Conservation (phyloP, 2,113 vertebrate genomes). For the Nothobranchius kuhntae region DNA sequence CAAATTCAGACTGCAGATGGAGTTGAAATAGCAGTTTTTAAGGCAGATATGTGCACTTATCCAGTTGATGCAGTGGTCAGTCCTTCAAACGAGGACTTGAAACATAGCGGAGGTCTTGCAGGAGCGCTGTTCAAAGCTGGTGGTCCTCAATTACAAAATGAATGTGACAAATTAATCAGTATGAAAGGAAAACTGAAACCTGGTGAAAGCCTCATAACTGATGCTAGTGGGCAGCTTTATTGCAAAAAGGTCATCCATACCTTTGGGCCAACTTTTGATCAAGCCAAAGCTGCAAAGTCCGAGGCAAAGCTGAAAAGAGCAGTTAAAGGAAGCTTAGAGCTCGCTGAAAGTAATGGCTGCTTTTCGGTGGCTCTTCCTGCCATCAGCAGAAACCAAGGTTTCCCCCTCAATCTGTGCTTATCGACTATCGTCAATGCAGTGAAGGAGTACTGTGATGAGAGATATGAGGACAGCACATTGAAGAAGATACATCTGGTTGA, state of each 20-base stretch:
- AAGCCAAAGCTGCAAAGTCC: not conserved
- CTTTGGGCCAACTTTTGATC: constrained; percentile 77
- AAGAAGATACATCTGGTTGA: constrained; percentile 83
- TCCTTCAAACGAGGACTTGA: constrained; percentile 70
- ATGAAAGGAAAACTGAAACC: constrained; percentile 23
- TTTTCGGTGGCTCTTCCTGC: constrained; percentile 85
- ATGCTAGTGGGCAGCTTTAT: constrained; percentile 75
- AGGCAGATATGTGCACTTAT: constrained; percentile 77
- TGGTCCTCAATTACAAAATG: constrained; percentile 78
- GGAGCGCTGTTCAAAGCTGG: constrained; percentile 74
- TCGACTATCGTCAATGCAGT: constrained; percentile 76
- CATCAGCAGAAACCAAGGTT: constrained; percentile 76
- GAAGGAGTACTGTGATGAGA: constrained; percentile 73
- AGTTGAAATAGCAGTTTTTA: constrained; percentile 74
- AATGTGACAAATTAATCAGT: constrained; percentile 69
- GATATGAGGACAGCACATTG: constrained; percentile 48
- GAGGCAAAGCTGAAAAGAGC: constrained; percentile 58
- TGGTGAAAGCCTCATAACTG: constrained; percentile 64
- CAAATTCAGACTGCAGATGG: constrained; percentile 62
- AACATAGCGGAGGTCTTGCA: constrained; percentile 72
- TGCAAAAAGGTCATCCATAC: constrained; percentile 84
- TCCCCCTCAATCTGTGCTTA: constrained; percentile 75
- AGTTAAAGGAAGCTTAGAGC: constrained; percentile 72
- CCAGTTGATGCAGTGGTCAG: constrained; percentile 81
- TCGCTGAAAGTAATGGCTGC: constrained; percentile 65